These are phyloP conservation scores for Montipora capitata DNA, from an alignment of 92 coral and sea anemone species.

Conservation along the genomic window DNA sequence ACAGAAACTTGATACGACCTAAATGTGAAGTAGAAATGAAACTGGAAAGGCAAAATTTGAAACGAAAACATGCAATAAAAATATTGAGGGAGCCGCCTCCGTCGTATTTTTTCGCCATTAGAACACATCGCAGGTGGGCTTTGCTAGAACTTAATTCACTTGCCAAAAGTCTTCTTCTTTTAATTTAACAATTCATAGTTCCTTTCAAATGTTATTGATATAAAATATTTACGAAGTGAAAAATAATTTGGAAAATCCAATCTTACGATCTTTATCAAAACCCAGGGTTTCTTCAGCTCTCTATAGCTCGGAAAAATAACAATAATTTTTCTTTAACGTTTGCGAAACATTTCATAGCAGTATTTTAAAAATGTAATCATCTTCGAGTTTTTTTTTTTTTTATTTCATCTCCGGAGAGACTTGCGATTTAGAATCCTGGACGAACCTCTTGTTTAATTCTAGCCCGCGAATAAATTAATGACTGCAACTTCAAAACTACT, in stretches of 20 bases:
- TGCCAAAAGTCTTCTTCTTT: slow-evolving; percentile 2
- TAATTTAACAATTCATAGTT: background rate
- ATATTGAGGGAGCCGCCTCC: background rate
- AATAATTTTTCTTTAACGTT: background rate
- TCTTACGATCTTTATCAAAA: background rate
- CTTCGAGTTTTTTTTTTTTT: too few species aligned
- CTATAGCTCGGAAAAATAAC: background rate
- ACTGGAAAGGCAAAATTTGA: background rate
- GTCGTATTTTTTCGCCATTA: background rate
- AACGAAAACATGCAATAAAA: background rate
- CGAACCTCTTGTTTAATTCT: too few species aligned
- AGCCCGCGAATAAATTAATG: too few species aligned
- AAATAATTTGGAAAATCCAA: background rate
- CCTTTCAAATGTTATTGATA: slow-evolving; percentile 11
- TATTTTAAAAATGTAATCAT: too few species aligned
- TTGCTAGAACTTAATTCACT: background rate
- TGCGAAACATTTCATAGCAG: background rate
- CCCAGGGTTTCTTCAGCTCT: background rate
- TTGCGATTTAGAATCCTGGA: too few species aligned
- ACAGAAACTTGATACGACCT: slow-evolving; percentile 10
- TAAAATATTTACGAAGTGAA: slow-evolving; percentile 31
- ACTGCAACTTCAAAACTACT: too few species aligned
- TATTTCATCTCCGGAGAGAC: too few species aligned
- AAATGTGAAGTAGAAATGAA: slow-evolving; percentile 9
- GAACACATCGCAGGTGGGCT: background rate